phyloP scores from a whole-genome alignment of 2,888 invertebrate species.

The Pyrocoelia pectoralis region DNA sequence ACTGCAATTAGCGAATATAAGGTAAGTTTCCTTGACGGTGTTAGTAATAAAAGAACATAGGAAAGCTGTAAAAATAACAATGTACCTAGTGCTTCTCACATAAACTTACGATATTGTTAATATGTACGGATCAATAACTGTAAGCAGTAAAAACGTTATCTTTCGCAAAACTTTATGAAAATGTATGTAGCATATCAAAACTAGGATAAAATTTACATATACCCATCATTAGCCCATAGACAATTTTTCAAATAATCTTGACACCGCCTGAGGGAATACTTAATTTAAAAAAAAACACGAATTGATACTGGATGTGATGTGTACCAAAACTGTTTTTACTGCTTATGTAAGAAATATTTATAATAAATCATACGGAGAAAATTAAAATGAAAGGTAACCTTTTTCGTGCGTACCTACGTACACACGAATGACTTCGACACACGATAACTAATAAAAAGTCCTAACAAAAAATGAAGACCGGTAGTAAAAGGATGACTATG shows the following conservation, averaged over 20 bases:
- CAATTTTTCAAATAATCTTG: conserved; percentile 7
- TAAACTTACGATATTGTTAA: too few species aligned
- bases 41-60: too few species aligned
- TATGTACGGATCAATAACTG: background rate
- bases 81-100: too few species aligned
- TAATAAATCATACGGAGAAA: background rate
- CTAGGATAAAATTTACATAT: conserved; percentile 28
- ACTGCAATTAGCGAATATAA: too few species aligned
- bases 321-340: background rate
- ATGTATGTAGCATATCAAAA: conserved; percentile 8
- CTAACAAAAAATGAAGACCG: conserved; percentile 14
- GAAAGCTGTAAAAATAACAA: too few species aligned
- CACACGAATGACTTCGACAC: conserved; percentile 1
- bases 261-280: conserved; percentile 6
- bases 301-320: background rate
- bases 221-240: conserved; percentile 11
- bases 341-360: background rate
- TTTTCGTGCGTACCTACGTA: background rate
- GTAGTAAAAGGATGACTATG: conserved; percentile 21
- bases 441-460: background rate
- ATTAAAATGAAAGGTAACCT: background rate
- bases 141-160: background rate
- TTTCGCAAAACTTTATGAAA: too few species aligned
- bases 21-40: too few species aligned
- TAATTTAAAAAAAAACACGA: background rate